Percentiles rank a stretch among this genome's conserved stretches.
phyloP scores from a whole-genome alignment of 2,797 vertebrate species.

The Spatula clypeata region DNA sequence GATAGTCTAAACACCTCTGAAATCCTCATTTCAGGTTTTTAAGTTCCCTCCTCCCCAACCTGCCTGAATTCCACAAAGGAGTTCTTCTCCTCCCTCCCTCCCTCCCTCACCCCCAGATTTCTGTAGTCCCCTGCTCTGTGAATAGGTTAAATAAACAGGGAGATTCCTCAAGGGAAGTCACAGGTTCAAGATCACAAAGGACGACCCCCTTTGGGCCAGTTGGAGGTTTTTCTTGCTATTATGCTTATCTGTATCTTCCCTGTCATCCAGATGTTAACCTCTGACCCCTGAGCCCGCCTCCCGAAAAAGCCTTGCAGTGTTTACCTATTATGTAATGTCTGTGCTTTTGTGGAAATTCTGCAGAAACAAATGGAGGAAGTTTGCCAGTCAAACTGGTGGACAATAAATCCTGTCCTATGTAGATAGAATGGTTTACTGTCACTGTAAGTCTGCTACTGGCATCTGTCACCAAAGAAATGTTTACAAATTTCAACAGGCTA shows the following conservation, averaged over 20 bases:
- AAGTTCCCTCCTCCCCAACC: neutral
- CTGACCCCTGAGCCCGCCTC: conserved; percentile 60
- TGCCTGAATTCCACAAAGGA: conserved; percentile 32
- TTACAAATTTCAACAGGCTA: conserved; percentile 60
- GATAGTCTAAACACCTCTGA: neutral
- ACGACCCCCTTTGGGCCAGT: neutral
- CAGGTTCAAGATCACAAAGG: conserved; percentile 71
- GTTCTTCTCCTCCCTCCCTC: neutral
- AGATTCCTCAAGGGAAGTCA: conserved; percentile 64
- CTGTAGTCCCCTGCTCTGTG: neutral
- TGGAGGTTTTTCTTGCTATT: conserved; percentile 46
- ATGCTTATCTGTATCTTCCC: conserved; percentile 76
- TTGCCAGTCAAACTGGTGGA: conserved; percentile 79
- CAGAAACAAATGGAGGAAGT: conserved; percentile 87
- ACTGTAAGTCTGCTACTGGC: conserved; percentile 62
- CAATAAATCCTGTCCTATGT: conserved; percentile 82
- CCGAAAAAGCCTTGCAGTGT: conserved; percentile 64
- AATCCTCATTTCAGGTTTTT: neutral
- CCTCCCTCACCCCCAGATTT: neutral
- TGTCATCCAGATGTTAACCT: conserved; percentile 80
- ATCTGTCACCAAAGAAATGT: conserved; percentile 61
- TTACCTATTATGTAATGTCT: conserved; percentile 86
- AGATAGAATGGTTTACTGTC: conserved; percentile 76
- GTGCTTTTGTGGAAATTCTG: conserved; percentile 81
- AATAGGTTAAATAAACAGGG: conserved; percentile 62